phyloP scores from a whole-genome alignment of 2,888 invertebrate genomes.

The Mythimna pallens region DNA sequence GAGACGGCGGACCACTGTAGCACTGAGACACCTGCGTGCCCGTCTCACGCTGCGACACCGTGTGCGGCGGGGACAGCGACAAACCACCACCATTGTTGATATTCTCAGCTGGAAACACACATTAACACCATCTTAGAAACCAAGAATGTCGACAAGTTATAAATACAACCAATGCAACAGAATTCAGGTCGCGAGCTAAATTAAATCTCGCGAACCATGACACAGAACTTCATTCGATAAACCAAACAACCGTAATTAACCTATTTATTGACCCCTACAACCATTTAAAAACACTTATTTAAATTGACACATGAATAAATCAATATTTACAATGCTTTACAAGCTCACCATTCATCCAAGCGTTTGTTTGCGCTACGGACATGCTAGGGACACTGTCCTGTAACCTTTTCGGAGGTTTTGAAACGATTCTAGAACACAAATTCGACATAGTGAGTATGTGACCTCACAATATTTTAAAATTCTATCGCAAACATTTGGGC shows the following conservation, averaged over 20 bases:
- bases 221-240: constrained; percentile 57
- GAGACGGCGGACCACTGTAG: constrained; percentile 95
- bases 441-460: constrained; percentile 91
- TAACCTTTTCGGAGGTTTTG: constrained; percentile 94
- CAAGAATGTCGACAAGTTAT: constrained; percentile 30
- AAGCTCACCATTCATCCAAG: constrained; percentile 96
- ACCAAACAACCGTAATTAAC: constrained; percentile 59
- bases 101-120: constrained; percentile 91
- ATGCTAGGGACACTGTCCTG: constrained; percentile 94
- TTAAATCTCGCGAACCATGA: constrained; percentile 60
- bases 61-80: constrained; percentile 93
- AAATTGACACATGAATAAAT: constrained; percentile 70
- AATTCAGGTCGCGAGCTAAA: constrained; percentile 59
- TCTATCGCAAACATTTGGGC: constrained; percentile 74
- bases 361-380: constrained; percentile 95
- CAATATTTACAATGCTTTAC: constrained; percentile 76
- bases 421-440: constrained; percentile 94
- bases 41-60: constrained; percentile 93
- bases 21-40: constrained; percentile 94
- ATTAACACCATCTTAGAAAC: constrained; percentile 42
- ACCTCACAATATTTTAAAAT: constrained; percentile 70
- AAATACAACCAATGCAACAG: constrained; percentile 13
- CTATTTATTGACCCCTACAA: constrained; percentile 66
- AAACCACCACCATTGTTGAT: constrained; percentile 94
- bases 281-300: constrained; percentile 67